These are phyloP conservation scores for Aphodius granarius DNA, from an alignment of 2,888 invertebrate genomes.

Conservation along the genomic window DNA sequence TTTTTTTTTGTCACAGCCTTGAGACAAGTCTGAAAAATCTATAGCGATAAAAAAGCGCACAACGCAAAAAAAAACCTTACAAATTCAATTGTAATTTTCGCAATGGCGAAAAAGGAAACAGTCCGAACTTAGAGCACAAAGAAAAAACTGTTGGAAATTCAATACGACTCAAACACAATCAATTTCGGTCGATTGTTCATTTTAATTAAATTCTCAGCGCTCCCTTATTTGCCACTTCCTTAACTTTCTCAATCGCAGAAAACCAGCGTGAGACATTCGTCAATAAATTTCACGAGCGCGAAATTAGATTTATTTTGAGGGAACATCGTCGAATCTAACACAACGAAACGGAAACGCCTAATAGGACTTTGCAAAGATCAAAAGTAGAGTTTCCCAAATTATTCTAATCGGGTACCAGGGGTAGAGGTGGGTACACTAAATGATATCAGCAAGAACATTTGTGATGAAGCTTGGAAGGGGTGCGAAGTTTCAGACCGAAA, in stretches of 20 bases:
- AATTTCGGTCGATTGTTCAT: not conserved
- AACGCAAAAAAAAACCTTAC: not conserved
- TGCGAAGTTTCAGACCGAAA: not conserved
- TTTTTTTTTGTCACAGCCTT: not conserved
- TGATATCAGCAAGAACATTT: not conserved
- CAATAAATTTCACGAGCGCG: not conserved
- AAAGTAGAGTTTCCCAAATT: not conserved
- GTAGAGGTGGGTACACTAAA: not conserved
- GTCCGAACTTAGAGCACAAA: not conserved
- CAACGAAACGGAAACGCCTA: too few relatives aligned
- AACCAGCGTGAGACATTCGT: not conserved
- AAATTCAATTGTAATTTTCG: not conserved
- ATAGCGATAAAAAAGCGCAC: not conserved
- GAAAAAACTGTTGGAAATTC: not conserved
- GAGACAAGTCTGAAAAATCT: not conserved
- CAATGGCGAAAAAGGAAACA: not conserved
- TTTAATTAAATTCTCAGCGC: not conserved
- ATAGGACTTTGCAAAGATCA: too few relatives aligned
- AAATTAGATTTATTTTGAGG: not conserved
- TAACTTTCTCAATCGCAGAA: not conserved
- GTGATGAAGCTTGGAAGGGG: not conserved
- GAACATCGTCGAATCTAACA: too few relatives aligned
- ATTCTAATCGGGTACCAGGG: not conserved
- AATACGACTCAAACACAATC: not conserved
- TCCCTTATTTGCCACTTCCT: not conserved